Evolutionary conservation across 2,888 invertebrate genomes (phyloP).

Genomic region (Cyclophora albipunctata): DNA sequence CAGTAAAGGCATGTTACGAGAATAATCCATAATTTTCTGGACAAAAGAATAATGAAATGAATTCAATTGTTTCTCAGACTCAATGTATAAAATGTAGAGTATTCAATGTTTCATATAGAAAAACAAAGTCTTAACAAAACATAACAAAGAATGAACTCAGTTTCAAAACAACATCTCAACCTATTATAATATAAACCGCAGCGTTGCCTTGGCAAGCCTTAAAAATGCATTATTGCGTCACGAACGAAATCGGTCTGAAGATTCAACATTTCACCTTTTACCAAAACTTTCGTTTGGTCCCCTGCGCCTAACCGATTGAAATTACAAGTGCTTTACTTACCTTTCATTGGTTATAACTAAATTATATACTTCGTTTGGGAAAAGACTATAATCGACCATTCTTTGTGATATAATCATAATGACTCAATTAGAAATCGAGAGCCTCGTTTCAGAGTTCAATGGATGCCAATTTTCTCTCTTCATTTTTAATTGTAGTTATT

Average conservation of each 20-base stretch:
- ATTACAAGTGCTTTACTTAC: conserved; percentile 28
- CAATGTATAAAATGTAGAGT: too few relatives aligned
- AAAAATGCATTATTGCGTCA: conserved; percentile 36
- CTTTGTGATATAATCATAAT: conserved; percentile 18
- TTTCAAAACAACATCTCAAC: too few relatives aligned
- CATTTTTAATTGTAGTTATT: too few relatives aligned
- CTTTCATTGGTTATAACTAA: conserved; percentile 7
- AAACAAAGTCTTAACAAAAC: too few relatives aligned
- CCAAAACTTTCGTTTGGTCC: conserved; percentile 49
- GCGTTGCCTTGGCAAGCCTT: background rate
- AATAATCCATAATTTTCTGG: too few relatives aligned
- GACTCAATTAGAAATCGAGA: conserved; percentile 18
- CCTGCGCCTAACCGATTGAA: conserved; percentile 22
- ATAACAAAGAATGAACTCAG: too few relatives aligned
- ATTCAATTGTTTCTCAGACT: too few relatives aligned
- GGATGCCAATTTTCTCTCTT: background rate
- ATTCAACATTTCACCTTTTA: conserved; percentile 51
- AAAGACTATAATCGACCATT: conserved; percentile 12
- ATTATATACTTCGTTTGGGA: conserved; percentile 13
- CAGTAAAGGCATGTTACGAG: too few relatives aligned
- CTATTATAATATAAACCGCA: background rate
- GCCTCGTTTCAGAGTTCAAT: conserved; percentile 8
- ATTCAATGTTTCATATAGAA: too few relatives aligned
- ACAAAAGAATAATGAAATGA: too few relatives aligned
- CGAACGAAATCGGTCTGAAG: conserved; percentile 37